phyloP scores from a whole-genome alignment of 1,140 invertebrate species.

The Scylla paramamosain region DNA sequence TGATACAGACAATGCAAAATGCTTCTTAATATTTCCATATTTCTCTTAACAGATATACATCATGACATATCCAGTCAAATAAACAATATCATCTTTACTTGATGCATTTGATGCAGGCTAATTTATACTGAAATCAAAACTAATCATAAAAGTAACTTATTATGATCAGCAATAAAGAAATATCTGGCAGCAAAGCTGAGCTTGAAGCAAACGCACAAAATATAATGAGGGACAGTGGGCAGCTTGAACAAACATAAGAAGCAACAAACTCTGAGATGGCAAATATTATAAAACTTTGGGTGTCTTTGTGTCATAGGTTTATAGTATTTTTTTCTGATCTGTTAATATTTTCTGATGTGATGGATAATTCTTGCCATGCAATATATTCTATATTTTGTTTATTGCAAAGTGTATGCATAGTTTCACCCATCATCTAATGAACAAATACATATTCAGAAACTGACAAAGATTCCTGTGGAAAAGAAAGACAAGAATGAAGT shows the following conservation, averaged over 20 bases:
- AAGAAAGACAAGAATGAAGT: neutral
- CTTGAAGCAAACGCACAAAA: neutral
- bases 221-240: neutral
- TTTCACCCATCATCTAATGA: neutral
- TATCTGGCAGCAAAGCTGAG: neutral
- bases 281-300: neutral
- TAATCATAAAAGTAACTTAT: neutral
- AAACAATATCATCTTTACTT: neutral
- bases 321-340: neutral
- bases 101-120: neutral
- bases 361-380: neutral
- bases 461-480: neutral
- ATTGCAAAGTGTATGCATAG: neutral
- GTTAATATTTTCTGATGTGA: neutral
- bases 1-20: conserved; percentile 7
- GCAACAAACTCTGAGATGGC: neutral
- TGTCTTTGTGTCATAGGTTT: neutral
- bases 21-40: neutral
- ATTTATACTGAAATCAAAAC: neutral
- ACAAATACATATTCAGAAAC: neutral
- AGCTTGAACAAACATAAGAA: neutral
- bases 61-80: conserved; percentile 4
- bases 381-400: neutral
- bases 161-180: neutral
- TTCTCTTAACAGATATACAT: neutral